Conservation (phyloP, 2,113 vertebrate species). For the Thermophis baileyi region DNA sequence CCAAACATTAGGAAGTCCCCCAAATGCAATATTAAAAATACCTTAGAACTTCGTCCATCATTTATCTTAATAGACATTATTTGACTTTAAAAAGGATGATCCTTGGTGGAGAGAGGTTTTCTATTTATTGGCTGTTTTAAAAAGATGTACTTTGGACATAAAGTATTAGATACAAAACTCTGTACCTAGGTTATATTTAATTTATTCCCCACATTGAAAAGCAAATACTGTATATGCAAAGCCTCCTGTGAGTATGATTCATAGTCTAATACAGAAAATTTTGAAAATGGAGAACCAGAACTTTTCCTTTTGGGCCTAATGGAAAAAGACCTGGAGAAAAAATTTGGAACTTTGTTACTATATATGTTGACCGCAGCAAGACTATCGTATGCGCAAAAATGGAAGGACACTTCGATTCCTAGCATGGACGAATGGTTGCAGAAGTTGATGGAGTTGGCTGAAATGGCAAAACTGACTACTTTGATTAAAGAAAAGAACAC, state of each 20-base stretch:
- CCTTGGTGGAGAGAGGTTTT: neutral
- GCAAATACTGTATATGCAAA: neutral
- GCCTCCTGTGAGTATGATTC: neutral
- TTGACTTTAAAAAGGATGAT: neutral
- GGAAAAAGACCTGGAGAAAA: no score
- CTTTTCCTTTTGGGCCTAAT: no score
- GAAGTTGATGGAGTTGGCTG: no score
- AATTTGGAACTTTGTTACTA: no score
- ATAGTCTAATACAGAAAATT: no score
- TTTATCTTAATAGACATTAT: neutral
- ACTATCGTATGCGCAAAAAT: no score
- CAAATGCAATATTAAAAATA: neutral
- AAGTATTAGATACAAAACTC: neutral
- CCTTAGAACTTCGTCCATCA: accelerated
- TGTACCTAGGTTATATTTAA: neutral
- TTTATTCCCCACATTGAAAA: neutral
- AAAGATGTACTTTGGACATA: neutral
- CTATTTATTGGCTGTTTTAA: neutral
- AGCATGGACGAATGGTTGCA: no score
- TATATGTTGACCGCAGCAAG: no score
- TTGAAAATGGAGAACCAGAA: no score
- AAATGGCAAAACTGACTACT: no score
- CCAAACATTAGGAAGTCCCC: neutral
- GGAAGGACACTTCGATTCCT: no score
- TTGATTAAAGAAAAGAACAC: no score